These are phyloP conservation scores for Neuroterus valhalla DNA, from an alignment of 1,140 invertebrate species.

Conservation along the genomic window DNA sequence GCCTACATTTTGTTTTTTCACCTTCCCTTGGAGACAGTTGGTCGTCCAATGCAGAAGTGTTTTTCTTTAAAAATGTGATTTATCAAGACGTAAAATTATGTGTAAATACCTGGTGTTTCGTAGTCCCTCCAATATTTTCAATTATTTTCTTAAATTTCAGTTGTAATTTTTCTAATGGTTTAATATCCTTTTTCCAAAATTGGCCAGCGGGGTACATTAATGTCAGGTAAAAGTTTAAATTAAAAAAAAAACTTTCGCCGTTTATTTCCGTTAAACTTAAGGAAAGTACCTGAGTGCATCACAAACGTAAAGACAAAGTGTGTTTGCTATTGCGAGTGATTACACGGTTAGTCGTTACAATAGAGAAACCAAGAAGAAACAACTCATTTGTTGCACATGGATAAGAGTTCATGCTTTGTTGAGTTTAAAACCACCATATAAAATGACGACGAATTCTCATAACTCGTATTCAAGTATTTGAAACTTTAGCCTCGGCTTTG, in stretches of 20 bases:
- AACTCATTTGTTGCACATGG: constrained; percentile 46
- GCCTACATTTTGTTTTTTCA: too few relatives aligned
- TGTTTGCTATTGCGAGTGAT: constrained; percentile 48
- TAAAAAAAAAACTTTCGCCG: constrained; percentile 55
- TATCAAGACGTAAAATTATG: too few relatives aligned
- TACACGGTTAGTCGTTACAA: constrained; percentile 47
- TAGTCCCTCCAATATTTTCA: too few relatives aligned
- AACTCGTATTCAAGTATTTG: constrained; percentile 26
- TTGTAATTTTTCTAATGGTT: too few relatives aligned
- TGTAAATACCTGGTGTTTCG: too few relatives aligned
- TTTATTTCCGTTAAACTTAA: constrained; percentile 60
- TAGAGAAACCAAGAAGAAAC: constrained; percentile 57
- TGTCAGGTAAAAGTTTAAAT: constrained; percentile 2
- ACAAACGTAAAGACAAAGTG: constrained; percentile 39
- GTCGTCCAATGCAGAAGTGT: too few relatives aligned
- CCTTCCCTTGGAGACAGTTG: too few relatives aligned
- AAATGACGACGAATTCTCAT: background rate
- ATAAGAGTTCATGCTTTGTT: constrained; percentile 43
- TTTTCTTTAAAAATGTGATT: too few relatives aligned
- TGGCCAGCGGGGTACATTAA: background rate
- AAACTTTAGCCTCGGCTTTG: background rate
- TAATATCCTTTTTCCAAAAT: constrained; percentile 32
- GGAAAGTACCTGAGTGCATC: constrained; percentile 43
- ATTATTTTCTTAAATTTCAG: too few relatives aligned
- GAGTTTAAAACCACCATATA: constrained; percentile 23